Evolutionary conservation across 2,113 vertebrate species (phyloP), one percentile per base, ranked within the genome.

Genomic region (Phalacrocorax aristotelis): DNA sequence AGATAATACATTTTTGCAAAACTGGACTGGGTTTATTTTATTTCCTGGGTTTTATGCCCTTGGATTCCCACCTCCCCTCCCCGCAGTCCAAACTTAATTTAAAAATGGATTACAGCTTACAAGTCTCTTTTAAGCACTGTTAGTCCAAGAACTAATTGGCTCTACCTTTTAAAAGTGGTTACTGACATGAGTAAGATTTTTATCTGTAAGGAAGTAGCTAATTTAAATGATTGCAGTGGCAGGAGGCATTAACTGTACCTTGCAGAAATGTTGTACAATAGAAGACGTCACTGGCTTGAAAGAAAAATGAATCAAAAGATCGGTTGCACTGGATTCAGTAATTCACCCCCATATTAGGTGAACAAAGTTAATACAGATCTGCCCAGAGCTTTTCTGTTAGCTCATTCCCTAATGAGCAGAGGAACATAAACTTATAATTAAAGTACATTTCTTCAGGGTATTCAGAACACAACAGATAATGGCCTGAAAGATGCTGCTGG

Each of bases 191-290:
- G 32, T 79, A 25, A 95, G 95, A 95, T 96, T 79, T 95, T 90
- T 91, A 93, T 94, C 92, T 94, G 7, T 55, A 52, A 96, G 87
- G 89, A 94, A 90, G n/a, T 51, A 86, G 76, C 88, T 94, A 68
- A 90, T 96, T 96, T 93, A 89, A 83, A 64, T 65, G 14, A 92
- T 84, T 95, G 58, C 48, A 85, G 78, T 58, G 86, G 79, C 66
- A 49, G 79, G 64, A 84, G 90, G 72, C 68, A 86, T 96, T 92
- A 96, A 90, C 78, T 89, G 82, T 97, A 95, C 92, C 81, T 96
- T 75, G 30, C 79, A 94, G 96, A 87, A 95, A 90, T 75, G 80
- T 90, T 93, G 64, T 15, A 68, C 79, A 95, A 79, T 49, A 52
- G 79, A 60, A 94, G 86, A 88, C 42, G 38, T 69, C 20, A 5